Conservation (phyloP, 1,140 invertebrate genomes). For the Temnothorax curvispinosus region DNA sequence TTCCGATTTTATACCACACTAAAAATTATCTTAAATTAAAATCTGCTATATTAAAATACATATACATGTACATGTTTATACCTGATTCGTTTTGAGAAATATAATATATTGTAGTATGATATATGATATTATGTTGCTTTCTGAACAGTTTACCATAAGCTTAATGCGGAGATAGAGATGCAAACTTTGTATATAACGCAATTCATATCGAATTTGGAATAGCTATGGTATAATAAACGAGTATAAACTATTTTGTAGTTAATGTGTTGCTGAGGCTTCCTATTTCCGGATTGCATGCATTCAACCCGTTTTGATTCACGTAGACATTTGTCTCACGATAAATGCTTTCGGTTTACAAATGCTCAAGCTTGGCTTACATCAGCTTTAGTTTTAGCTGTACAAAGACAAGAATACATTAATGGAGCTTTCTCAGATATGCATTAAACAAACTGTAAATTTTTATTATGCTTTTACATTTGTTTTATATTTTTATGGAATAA, state of each 20-base stretch:
- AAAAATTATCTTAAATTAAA: not conserved
- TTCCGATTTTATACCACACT: not conserved
- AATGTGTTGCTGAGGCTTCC: not conserved
- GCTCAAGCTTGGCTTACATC: not conserved
- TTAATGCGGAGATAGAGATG: not conserved
- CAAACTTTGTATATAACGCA: not conserved
- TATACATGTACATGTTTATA: not conserved
- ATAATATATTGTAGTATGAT: not conserved
- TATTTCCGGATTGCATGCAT: not conserved
- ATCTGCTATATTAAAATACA: not conserved
- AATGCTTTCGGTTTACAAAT: not conserved
- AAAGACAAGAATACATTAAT: not conserved
- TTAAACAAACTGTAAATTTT: not conserved
- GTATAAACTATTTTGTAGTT: not conserved
- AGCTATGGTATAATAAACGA: not conserved
- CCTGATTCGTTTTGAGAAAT: not conserved
- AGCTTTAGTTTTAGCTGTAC: not conserved
- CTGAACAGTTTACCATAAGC: not conserved
- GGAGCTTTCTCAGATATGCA: not conserved
- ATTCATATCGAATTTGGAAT: not conserved
- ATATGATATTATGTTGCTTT: not conserved
- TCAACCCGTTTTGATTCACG: not conserved
- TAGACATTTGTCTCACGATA: slow-evolving; percentile 6
- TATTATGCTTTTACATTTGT: not conserved
- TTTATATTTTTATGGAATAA: not conserved